Evolutionary conservation across 2,888 invertebrate species (phyloP), one percentile per base, ranked within the genome.

Genomic region (Orchestes rusci): DNA sequence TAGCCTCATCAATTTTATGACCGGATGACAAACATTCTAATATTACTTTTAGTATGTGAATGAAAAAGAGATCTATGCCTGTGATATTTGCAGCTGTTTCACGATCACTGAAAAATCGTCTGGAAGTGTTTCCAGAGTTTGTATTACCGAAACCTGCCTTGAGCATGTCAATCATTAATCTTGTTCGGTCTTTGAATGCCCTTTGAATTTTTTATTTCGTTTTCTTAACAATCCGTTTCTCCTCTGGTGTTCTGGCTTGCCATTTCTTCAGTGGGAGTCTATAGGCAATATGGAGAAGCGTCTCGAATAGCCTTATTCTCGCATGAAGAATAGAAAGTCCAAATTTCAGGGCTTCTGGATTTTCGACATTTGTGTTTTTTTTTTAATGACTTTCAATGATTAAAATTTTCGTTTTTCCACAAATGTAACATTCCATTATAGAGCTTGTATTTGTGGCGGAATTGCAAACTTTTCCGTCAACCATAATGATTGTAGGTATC

Each of bases 21-120:
- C 37, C 28, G 8, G 10, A 3, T 15, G 37, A 27, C 3, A 38
- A 7, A 28, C 16, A 12, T 28, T 38, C 16, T 16, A 27, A 16
- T 8, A 38, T 28, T 23, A 38, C 10, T 15, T 28, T 16, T 4
- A 38, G 8, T 16, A n/a, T 38, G 2, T 28, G n/a, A 16, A 38
- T 27, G 7, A 38, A 13, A 10, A 13, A n/a, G 5, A 28, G 7
- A 16, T 38, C 37, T 15, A 28, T 4, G 3, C 28, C 28, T 12
- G 28, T 38, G 3, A 38, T 38, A 13, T 27, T 8, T 3, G 28
- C 27, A 28, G 28, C 3, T 8, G 17, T 2, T 28, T 38, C 28
- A 16, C 3, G 16, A 13, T 38, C 17, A 16, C n/a, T 2, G 16
- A 38, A 38, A 38, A 38, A 38, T 28, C 28, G 2, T 28, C 37